A percentile compares a stretch with the other conserved stretches of the same genome.
phyloP scores from a whole-genome alignment of 2,113 vertebrate genomes.

The Microcebus ravelobensis region DNA sequence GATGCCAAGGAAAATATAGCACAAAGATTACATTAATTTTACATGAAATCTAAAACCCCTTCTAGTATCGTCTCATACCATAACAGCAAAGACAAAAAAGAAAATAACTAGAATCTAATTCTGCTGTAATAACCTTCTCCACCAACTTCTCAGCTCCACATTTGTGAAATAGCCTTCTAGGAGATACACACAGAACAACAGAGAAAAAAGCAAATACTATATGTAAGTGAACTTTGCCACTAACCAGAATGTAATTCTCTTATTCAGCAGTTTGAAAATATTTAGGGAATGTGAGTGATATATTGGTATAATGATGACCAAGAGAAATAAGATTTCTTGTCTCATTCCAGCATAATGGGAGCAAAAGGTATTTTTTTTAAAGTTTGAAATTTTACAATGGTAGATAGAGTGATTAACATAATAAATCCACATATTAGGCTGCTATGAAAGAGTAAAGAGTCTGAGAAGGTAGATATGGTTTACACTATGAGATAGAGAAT shows the following conservation, averaged over 20 bases:
- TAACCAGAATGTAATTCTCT: not conserved
- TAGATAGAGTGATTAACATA: not conserved
- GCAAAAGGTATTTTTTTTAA: not conserved
- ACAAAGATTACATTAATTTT: not conserved
- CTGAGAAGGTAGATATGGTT: not conserved
- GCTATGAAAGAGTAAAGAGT: not conserved
- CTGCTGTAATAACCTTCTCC: not conserved
- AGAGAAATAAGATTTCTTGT: not conserved
- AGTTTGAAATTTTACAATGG: not conserved
- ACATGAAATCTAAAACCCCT: not conserved
- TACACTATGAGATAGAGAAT: not conserved
- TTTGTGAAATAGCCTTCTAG: not conserved
- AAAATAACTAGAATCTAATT: not conserved
- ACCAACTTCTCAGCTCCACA: not conserved
- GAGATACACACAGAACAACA: not conserved
- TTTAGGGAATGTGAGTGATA: not conserved
- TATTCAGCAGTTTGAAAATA: not conserved
- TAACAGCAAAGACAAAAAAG: not conserved
- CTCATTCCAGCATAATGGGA: not conserved
- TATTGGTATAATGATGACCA: not conserved
- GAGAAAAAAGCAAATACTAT: not conserved
- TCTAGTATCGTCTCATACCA: not conserved
- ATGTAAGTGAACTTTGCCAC: not conserved
- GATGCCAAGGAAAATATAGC: not conserved
- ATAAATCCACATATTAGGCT: not conserved